A percentile compares a stretch with the other conserved stretches of the same genome.
Evolutionary conservation across 2,113 vertebrate genomes (phyloP).

Genomic region (Leucoraja erinaceus): DNA sequence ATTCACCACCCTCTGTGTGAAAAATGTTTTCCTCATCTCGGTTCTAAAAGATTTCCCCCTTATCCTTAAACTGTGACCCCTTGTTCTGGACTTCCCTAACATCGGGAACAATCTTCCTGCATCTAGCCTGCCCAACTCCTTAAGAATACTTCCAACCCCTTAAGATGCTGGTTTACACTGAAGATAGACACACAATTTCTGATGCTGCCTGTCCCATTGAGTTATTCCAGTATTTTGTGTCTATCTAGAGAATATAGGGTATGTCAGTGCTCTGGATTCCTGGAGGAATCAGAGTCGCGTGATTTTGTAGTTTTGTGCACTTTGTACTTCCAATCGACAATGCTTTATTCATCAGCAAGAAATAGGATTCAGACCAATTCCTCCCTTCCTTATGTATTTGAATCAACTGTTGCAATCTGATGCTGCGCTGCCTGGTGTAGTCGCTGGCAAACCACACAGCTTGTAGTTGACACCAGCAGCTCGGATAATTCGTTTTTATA

Average conservation of each 20-base stretch:
- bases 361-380: background rate
- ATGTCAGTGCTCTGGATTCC: background rate
- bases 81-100: too few species aligned
- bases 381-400: background rate
- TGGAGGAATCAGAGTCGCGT: background rate
- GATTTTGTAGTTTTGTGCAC: background rate
- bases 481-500: background rate
- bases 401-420: background rate
- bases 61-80: too few species aligned
- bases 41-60: too few species aligned
- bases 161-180: too few species aligned
- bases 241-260: background rate
- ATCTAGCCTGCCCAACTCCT: too few species aligned
- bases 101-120: too few species aligned
- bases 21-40: too few species aligned
- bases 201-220: too few species aligned
- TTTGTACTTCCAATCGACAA: background rate
- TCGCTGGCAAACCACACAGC: background rate
- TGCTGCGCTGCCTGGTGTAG: background rate
- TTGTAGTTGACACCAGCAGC: background rate
- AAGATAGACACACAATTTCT: too few species aligned
- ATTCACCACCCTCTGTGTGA: too few species aligned
- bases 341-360: background rate
- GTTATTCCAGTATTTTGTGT: too few species aligned
- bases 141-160: too few species aligned